Evolutionary conservation across 2,113 vertebrate species (phyloP).

Genomic region (Prunella himalayana): DNA sequence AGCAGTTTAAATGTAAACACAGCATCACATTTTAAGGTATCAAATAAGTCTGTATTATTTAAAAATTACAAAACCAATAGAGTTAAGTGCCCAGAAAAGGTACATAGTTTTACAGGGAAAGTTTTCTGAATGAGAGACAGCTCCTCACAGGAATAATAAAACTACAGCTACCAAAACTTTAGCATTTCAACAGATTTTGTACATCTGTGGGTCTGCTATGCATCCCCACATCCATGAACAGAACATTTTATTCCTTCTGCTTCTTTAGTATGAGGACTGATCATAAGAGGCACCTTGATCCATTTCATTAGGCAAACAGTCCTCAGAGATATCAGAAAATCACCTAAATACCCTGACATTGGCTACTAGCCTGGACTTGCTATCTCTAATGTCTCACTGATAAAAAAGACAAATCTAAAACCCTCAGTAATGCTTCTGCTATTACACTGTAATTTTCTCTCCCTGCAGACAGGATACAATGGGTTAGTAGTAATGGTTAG

Average conservation of each 20-base stretch:
- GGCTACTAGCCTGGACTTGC: background rate
- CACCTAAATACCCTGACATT: background rate
- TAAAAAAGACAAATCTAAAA: background rate
- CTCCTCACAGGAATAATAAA: background rate
- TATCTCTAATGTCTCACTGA: background rate
- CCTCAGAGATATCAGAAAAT: background rate
- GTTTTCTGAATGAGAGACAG: background rate
- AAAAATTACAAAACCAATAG: background rate
- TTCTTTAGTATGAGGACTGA: background rate
- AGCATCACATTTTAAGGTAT: background rate
- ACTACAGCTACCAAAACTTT: background rate
- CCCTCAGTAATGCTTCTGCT: background rate
- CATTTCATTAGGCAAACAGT: background rate
- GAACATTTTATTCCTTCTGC: background rate
- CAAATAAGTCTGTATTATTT: background rate
- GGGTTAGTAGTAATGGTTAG: background rate
- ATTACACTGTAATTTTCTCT: background rate
- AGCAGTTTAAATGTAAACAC: background rate
- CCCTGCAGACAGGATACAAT: background rate
- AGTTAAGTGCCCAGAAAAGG: background rate
- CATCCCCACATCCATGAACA: background rate
- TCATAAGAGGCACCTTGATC: background rate
- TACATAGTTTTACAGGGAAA: background rate
- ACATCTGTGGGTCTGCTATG: background rate
- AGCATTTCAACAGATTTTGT: background rate